Conservation (phyloP, 2,797 vertebrate species). For the Lagorchestes hirsutus region DNA sequence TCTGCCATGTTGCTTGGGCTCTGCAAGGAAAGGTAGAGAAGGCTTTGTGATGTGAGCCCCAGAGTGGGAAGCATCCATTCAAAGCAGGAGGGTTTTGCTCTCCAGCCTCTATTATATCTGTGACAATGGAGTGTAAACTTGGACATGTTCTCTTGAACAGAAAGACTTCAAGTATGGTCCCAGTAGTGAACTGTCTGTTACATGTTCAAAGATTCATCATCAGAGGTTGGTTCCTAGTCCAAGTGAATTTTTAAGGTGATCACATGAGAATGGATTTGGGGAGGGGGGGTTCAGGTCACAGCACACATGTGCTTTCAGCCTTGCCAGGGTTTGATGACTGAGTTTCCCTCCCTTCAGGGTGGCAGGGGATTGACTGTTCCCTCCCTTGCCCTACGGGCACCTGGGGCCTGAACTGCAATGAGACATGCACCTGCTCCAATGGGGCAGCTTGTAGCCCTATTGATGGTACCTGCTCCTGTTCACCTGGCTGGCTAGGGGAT, state of each 20-base stretch:
- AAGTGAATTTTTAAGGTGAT: not conserved
- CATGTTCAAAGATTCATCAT: not conserved
- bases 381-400: constrained; percentile 93
- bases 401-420: constrained; percentile 95
- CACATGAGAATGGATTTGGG: not conserved
- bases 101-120: not conserved
- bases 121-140: not conserved
- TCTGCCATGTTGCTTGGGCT: not conserved
- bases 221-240: not conserved
- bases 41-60: not conserved
- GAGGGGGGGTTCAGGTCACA: not conserved
- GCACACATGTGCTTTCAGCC: not conserved
- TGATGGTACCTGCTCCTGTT: constrained; percentile 93
- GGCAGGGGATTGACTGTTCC: constrained; percentile 96
- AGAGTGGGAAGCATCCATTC: not conserved
- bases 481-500: constrained; percentile 94
- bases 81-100: not conserved
- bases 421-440: constrained; percentile 92
- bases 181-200: not conserved
- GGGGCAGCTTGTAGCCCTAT: constrained; percentile 93
- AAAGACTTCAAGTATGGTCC: not conserved
- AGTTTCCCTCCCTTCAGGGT: constrained; percentile 86
- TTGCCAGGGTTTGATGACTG: not conserved
- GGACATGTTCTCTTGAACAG: not conserved
- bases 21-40: not conserved